Evolutionary conservation across 2,797 vertebrate genomes (phyloP).

Genomic region (Girardinus metallicus): DNA sequence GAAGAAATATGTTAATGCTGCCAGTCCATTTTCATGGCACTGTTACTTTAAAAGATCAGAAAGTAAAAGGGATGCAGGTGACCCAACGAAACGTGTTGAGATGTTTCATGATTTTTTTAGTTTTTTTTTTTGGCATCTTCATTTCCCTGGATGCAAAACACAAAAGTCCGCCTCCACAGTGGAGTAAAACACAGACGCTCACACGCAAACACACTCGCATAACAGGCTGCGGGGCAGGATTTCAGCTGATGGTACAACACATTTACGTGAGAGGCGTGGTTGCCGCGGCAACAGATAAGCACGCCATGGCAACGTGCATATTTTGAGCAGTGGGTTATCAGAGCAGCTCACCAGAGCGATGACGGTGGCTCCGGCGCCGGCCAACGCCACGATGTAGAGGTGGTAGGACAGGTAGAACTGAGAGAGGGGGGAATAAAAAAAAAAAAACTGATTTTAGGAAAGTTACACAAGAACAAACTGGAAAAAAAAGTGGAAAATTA

Average conservation of each 20-base stretch:
- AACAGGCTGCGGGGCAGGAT: slow-evolving; percentile 36
- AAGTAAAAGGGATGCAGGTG: slow-evolving; percentile 6
- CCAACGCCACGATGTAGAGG: slow-evolving; percentile 97
- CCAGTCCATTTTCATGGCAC: background rate
- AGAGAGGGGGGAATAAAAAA: slow-evolving; percentile 35
- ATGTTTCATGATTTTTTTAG: slow-evolving; percentile 1
- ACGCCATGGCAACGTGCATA: slow-evolving; percentile 71
- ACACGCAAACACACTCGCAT: slow-evolving; percentile 37
- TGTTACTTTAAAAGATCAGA: background rate
- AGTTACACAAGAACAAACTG: background rate
- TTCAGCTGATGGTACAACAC: slow-evolving; percentile 34
- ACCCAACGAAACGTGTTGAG: slow-evolving; percentile 23
- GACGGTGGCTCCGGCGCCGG: slow-evolving; percentile 95
- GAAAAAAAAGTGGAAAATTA: background rate
- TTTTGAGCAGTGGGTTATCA: slow-evolving; percentile 40
- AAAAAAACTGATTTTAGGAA: background rate
- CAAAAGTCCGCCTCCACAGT: slow-evolving; percentile 42
- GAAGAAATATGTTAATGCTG: background rate
- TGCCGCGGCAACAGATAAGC: slow-evolving; percentile 63
- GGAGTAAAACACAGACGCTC: slow-evolving; percentile 50
- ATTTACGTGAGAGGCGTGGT: slow-evolving; percentile 57
- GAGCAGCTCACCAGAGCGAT: slow-evolving; percentile 93
- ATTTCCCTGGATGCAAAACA: slow-evolving; percentile 28
- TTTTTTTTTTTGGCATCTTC: slow-evolving; percentile 42
- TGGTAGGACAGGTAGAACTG: slow-evolving; percentile 99